Evolutionary conservation across 2,797 vertebrate genomes (phyloP).

Genomic region (Typhlichthys subterraneus): DNA sequence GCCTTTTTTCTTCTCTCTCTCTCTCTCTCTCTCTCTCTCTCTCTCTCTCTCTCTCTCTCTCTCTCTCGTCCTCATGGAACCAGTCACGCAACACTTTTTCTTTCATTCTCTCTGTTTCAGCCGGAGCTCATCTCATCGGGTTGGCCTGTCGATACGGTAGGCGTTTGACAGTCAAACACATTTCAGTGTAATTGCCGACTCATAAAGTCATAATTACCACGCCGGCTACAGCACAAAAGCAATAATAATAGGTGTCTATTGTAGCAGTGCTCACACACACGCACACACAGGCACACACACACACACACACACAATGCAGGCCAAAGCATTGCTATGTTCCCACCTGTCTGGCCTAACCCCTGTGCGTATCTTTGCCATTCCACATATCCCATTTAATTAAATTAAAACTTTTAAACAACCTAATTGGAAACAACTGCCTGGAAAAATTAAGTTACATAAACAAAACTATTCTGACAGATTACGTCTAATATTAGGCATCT

Average conservation of each 20-base stretch:
- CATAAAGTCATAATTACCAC: constrained; percentile 77
- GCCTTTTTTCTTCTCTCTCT: constrained; percentile 36
- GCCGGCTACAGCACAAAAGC: constrained; percentile 61
- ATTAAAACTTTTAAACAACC: constrained; percentile 83
- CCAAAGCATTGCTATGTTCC: constrained; percentile 56
- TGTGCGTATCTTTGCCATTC: constrained; percentile 58
- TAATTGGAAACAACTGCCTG: constrained; percentile 85
- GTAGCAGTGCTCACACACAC: constrained; percentile 30
- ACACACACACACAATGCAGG: constrained; percentile 18
- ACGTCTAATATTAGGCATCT: constrained; percentile 86
- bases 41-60: no score
- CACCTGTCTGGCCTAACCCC: constrained; percentile 58
- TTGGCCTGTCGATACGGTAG: constrained; percentile 54
- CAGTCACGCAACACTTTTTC: constrained; percentile 60
- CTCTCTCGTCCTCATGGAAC: constrained; percentile 38
- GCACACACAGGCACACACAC: constrained; percentile 9
- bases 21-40: no score
- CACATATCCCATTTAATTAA: constrained; percentile 80
- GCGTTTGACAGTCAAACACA: constrained; percentile 73
- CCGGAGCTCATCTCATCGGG: constrained; percentile 58
- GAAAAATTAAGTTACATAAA: constrained; percentile 83
- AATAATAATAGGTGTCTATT: constrained; percentile 74
- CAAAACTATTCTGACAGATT: constrained; percentile 82
- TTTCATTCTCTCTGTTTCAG: constrained; percentile 72
- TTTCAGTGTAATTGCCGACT: constrained; percentile 73